Conservation (phyloP, 2,113 vertebrate species). For the Malurus alboscapulatus region DNA sequence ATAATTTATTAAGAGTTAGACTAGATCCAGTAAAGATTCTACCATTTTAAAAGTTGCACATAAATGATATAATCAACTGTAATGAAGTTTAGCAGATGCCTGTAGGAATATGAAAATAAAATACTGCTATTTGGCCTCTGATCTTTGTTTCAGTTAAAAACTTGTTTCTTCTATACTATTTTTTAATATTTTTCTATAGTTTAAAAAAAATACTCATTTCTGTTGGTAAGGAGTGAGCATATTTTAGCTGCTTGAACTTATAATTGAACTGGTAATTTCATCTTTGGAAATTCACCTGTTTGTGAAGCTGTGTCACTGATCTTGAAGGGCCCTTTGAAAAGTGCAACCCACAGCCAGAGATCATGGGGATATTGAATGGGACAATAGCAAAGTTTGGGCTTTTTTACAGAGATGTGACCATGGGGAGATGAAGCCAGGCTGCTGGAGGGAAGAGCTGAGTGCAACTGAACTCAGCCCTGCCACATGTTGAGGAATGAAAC, state of each 20-base stretch:
- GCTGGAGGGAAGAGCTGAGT: background rate
- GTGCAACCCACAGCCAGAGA: background rate
- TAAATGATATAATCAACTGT: background rate
- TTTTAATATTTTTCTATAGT: background rate
- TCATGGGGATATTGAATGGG: background rate
- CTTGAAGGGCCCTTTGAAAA: background rate
- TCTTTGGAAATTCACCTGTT: background rate
- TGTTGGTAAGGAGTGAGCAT: background rate
- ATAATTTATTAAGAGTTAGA: background rate
- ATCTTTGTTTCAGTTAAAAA: background rate
- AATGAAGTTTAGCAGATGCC: background rate
- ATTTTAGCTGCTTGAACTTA: background rate
- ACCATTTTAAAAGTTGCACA: background rate
- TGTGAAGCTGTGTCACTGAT: background rate
- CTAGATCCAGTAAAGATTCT: background rate
- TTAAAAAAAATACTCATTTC: background rate
- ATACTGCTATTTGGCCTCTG: background rate
- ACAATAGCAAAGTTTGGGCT: background rate
- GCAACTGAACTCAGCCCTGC: background rate
- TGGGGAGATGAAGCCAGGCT: background rate
- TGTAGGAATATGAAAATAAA: background rate
- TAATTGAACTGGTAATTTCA: background rate
- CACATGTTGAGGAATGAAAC: background rate
- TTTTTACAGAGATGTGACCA: background rate
- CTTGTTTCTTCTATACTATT: background rate